Evolutionary conservation across 2,888 invertebrate genomes (phyloP).

Genomic region (Lithosia quadra): DNA sequence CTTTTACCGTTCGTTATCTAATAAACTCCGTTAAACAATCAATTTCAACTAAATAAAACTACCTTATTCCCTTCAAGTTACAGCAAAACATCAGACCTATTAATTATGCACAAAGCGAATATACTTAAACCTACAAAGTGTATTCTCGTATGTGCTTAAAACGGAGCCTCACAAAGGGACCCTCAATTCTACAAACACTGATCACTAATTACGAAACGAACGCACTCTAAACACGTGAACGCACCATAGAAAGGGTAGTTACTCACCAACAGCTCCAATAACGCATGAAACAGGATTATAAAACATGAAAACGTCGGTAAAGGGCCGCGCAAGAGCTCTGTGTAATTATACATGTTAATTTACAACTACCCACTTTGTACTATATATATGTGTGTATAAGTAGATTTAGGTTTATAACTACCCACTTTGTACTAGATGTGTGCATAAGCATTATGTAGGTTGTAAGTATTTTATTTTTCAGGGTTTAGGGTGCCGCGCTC

Average conservation of each 20-base stretch:
- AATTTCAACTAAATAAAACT: not conserved
- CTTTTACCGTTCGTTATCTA: no score
- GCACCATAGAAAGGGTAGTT: conserved; percentile 68
- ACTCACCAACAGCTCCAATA: conserved; percentile 70
- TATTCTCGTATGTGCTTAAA: not conserved
- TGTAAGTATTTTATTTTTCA: conserved; percentile 7
- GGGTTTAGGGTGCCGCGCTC: conserved; percentile 15
- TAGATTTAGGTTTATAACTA: conserved; percentile 67
- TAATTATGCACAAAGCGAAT: not conserved
- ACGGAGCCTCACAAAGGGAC: conserved; percentile 11
- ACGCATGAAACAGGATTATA: conserved; percentile 86
- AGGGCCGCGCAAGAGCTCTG: conserved; percentile 70
- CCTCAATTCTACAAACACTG: conserved; percentile 8
- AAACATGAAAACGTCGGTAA: conserved; percentile 83
- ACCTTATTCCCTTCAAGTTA: not conserved
- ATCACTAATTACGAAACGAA: conserved; percentile 34
- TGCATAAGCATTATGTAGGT: conserved; percentile 5
- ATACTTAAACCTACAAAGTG: not conserved
- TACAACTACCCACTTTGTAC: conserved; percentile 48
- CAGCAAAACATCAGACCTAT: not conserved
- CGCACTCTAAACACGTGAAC: conserved; percentile 63
- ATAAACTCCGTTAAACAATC: not conserved
- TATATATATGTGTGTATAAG: not conserved
- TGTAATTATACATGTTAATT: conserved; percentile 84
- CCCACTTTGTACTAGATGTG: conserved; percentile 28